Percentiles rank a stretch among this genome's conserved stretches.
Conservation (phyloP, 1,140 invertebrate genomes). For the Lysiphlebus fabarum region DNA sequence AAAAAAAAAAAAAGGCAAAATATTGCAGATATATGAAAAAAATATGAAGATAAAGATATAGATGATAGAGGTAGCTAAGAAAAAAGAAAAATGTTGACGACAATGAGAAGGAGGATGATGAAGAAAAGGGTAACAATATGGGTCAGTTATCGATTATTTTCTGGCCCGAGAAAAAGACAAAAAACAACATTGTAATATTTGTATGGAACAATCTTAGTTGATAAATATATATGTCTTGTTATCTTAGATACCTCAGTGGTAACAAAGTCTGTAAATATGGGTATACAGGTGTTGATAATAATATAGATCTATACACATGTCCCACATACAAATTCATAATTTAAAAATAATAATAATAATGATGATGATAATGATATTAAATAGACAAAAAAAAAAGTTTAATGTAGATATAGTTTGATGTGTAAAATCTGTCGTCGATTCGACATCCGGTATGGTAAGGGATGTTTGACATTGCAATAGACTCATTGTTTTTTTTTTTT, state of each 20-base stretch:
- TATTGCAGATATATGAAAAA: slow-evolving; percentile 19
- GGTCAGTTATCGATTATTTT: slow-evolving; percentile 53
- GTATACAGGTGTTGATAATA: too few species aligned
- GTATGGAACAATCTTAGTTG: slow-evolving; percentile 31
- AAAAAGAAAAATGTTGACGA: slow-evolving; percentile 1
- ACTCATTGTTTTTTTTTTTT: background rate
- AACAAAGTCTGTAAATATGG: too few species aligned
- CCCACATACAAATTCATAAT: too few species aligned
- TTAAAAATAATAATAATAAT: too few species aligned
- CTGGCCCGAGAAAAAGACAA: background rate
- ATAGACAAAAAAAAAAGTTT: too few species aligned
- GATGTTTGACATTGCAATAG: background rate
- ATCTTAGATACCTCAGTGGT: slow-evolving; percentile 29
- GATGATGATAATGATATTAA: too few species aligned
- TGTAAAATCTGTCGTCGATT: background rate
- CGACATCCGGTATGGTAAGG: slow-evolving; percentile 2
- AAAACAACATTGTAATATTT: too few species aligned
- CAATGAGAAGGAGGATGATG: slow-evolving; percentile 22
- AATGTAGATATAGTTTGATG: too few species aligned
- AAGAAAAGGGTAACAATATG: slow-evolving; percentile 49
- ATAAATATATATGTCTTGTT: slow-evolving; percentile 37
- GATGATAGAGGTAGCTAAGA: slow-evolving; percentile 7
- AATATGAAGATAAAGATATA: slow-evolving; percentile 20
- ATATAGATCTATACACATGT: background rate
- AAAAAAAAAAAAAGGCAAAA: slow-evolving; percentile 3